Evolutionary conservation across 2,113 vertebrate species (phyloP).

Genomic region (Athene noctua): DNA sequence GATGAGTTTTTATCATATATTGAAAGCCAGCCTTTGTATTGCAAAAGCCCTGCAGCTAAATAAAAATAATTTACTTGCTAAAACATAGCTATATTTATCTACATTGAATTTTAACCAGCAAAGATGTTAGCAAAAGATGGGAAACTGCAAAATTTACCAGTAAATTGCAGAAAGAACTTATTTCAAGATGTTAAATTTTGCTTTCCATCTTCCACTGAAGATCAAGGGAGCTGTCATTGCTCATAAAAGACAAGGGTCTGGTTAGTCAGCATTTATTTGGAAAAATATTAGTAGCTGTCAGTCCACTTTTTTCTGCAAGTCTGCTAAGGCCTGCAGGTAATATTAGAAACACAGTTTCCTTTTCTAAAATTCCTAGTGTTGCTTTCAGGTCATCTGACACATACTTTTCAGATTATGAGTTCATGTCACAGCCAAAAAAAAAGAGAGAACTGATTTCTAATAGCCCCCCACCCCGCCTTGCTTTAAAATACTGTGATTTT

Average conservation of each 20-base stretch:
- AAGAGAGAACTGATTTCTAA: not conserved
- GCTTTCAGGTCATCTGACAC: not conserved
- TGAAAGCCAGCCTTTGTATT: not conserved
- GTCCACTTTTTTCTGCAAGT: not conserved
- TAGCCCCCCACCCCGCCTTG: fast-evolving
- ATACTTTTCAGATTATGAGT: not conserved
- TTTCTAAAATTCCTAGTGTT: not conserved
- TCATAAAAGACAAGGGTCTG: not conserved
- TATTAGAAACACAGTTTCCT: not conserved
- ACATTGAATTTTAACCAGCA: not conserved
- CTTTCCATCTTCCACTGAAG: not conserved
- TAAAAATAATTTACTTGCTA: not conserved
- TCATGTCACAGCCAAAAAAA: not conserved
- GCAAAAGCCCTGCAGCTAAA: not conserved
- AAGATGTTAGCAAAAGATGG: not conserved
- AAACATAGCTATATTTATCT: not conserved
- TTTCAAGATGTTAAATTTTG: not conserved
- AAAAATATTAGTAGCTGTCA: not conserved
- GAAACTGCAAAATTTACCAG: not conserved
- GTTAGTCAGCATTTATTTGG: not conserved
- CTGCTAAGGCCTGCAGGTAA: not conserved
- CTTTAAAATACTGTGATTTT: not conserved
- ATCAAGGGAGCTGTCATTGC: not conserved
- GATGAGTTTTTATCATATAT: not conserved
- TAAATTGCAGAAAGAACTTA: not conserved